Base-by-base conservation (phyloP, 2,113 vertebrate species). In the Dromas ardeola region DNA sequence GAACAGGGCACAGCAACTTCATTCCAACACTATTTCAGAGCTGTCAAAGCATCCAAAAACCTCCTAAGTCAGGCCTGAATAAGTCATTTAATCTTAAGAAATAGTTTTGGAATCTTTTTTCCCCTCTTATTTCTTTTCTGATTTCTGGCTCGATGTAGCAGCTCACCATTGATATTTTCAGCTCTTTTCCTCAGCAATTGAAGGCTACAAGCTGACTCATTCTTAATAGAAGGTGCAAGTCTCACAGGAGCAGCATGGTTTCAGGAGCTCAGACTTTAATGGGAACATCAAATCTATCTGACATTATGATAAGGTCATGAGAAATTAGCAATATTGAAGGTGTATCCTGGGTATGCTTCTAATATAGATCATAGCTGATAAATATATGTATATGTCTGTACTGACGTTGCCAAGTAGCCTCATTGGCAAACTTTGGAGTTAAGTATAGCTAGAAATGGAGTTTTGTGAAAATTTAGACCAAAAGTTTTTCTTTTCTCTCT, bases 201-300 rank as follows among this genome's bases (percentile, higher is more conserved):
- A 69, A 87, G 56, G 66, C 56, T 69, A 52, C 56, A 80, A 94
- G 49, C 66, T 91, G 93, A 89, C 73, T 89, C 72, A 90, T 74
- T 80, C 61, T 73, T 86, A 89, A 82, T 56, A 93, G 81, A 69
- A 81, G 49, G 81, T 43, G 47, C 3, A 3, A 93, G 36, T 81
- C 77, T 91, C 65, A 55, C n/a, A 76, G 52, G 61, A 86, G 84
- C 47, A 87, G 67, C 73, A 61, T 42, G 36, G 84, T 89, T 74
- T 85, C 78, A 90, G 81, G 61, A 91, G 47, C 30, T 80, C 81
- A 53, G 42, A 72, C 49, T 91, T 91, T 80, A 79, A 91, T 43
- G 40, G 61, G 70, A 96, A 79, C 66, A 93, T 81, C 78, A 94
- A 79, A 76, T 79, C 74, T 78, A 78, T 47, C 52, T 30, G 40